Conservation (phyloP, 2,797 vertebrate genomes). For the Allobates femoralis region DNA sequence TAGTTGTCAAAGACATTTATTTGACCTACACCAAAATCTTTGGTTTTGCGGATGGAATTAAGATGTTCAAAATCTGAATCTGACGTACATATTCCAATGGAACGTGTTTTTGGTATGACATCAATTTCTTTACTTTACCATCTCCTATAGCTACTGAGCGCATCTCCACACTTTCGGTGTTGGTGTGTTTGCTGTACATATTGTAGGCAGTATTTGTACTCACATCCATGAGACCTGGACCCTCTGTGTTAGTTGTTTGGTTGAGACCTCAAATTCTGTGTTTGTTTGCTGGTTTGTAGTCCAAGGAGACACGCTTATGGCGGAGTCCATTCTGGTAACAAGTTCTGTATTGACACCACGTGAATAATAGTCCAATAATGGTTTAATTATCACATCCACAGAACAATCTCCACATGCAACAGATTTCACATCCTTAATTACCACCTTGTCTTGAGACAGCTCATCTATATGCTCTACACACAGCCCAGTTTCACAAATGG, state of each 20-base stretch:
- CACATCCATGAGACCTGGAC: conserved; percentile 72
- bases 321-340: conserved; percentile 75
- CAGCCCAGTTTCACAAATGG: conserved; percentile 77
- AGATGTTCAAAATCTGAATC: conserved; percentile 73
- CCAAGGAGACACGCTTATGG: conserved; percentile 80
- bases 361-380: conserved; percentile 74
- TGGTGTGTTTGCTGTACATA: conserved; percentile 84
- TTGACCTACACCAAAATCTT: conserved; percentile 88
- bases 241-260: conserved; percentile 83
- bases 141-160: conserved; percentile 89
- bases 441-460: conserved; percentile 65
- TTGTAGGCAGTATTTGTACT: conserved; percentile 78
- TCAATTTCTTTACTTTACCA: conserved; percentile 86
- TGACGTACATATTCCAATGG: conserved; percentile 87
- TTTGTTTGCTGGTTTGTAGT: conserved; percentile 80
- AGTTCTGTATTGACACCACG: conserved; percentile 77
- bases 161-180: conserved; percentile 78
- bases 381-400: conserved; percentile 77
- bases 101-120: conserved; percentile 79
- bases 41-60: conserved; percentile 81
- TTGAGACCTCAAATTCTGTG: conserved; percentile 73
- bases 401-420: conserved; percentile 90
- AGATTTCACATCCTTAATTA: conserved; percentile 73
- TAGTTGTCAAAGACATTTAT: conserved; percentile 88
- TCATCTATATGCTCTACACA: conserved; percentile 78